Base-by-base conservation (phyloP, 2,797 vertebrate species). In the Syngnathus acus region DNA sequence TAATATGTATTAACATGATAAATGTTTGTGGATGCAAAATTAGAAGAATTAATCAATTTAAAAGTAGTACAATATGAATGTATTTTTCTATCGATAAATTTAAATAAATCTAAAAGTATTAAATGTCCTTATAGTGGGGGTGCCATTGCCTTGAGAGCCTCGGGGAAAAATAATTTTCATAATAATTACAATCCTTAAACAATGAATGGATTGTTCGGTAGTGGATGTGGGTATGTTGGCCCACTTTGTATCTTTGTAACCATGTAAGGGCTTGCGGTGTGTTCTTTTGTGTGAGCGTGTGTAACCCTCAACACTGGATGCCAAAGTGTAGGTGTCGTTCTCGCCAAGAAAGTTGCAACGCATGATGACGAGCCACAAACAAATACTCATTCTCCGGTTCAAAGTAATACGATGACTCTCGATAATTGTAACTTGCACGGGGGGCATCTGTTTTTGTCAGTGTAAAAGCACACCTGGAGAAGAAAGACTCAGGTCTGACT, bases 401-500 rank as follows among this genome's bases (percentile, higher is more conserved):
- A 74, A 60, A 72, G 75, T 45, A 73, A 71, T 63, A 61, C 21
- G 51, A 71, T 79, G 66, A 72, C 65, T 67, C 67, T 58, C 47
- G 68, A 61, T 80, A 73, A 75, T 70, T 74, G 64, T 60, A 48
- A 21, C 75, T 74, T 77, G 38, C 8, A 42, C 9, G 40, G 10
- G 74, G 57, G 14, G 19, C 60, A 62, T 78, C 58, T 78, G 63
- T 51, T 58, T 72, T 71, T 78, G 80, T 86, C 80, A 78, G 69
- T 70, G 67, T 23, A 73, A 78, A 79, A 62, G 71, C 77, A 76
- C 83, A 85, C 77, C 81, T 84, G 80, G 51, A 72, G 50, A 68
- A 65, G 63, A 37, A 21, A 51, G 10, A 70, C 65, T 23, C 26
- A 38, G 3, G 65, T 62, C 65, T 79, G 82, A 81, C 73, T 74